These are phyloP conservation scores for Salvelinus namaycush DNA, from an alignment of 2,113 vertebrate species.

Conservation along the genomic window DNA sequence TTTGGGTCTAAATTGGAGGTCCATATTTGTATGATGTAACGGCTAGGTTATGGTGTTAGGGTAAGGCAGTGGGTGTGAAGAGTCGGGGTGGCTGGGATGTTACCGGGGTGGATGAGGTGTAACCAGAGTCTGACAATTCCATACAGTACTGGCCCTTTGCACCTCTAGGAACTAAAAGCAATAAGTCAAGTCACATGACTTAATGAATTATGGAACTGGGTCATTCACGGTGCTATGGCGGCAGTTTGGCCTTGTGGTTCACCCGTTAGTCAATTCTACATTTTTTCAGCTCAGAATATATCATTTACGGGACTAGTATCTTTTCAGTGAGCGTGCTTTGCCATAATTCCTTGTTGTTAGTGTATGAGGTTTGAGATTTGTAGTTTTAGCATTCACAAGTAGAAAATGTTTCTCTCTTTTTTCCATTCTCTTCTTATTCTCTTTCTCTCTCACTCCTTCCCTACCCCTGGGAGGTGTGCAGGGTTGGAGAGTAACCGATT, in stretches of 20 bases:
- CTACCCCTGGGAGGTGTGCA: too few relatives aligned
- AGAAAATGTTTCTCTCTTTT: neutral
- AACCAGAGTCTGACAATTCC: neutral
- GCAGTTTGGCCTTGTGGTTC: neutral
- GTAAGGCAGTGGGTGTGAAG: neutral
- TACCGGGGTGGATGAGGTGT: neutral
- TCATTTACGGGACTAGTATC: too few relatives aligned
- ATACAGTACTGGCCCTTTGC: neutral
- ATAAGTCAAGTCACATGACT: neutral
- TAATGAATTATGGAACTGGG: neutral
- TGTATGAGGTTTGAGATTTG: neutral
- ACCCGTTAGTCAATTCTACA: neutral
- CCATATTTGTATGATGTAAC: slow-evolving; percentile 1
- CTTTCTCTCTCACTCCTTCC: too few relatives aligned
- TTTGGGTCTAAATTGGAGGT: neutral
- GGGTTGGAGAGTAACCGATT: too few relatives aligned
- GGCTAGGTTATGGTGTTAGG: neutral
- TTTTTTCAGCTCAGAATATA: too few relatives aligned
- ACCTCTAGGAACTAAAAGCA: too few relatives aligned
- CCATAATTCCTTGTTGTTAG: neutral
- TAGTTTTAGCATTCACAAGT: too few relatives aligned
- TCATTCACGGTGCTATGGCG: too few relatives aligned
- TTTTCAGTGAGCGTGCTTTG: too few relatives aligned
- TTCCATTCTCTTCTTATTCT: neutral
- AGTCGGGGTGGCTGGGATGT: neutral